A percentile compares a stretch with the other conserved stretches of the same genome.
Evolutionary conservation across 2,888 invertebrate genomes (phyloP).

Genomic region (Callinectes sapidus): DNA sequence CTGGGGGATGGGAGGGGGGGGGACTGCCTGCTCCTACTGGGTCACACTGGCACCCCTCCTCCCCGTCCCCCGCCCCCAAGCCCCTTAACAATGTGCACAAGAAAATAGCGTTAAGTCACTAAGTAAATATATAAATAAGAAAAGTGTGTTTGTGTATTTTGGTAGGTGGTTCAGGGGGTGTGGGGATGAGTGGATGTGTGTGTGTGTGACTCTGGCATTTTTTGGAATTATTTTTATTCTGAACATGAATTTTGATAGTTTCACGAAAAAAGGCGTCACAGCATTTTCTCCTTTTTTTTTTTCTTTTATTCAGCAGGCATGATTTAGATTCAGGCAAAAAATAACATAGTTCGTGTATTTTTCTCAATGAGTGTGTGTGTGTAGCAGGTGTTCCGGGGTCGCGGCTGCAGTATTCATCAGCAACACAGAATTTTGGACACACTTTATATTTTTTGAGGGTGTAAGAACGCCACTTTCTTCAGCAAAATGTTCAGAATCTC

Average conservation of each 20-base stretch:
- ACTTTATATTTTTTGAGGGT: neutral
- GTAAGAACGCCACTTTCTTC: neutral
- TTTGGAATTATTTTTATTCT: neutral
- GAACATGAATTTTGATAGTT: neutral
- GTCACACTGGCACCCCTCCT: neutral
- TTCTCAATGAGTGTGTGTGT: neutral
- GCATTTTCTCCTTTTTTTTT: neutral
- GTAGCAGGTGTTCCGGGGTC: neutral
- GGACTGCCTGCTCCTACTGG: neutral
- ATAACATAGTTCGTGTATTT: neutral
- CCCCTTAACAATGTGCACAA: neutral
- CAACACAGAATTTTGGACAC: neutral
- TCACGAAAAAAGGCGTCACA: neutral
- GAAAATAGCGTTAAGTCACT: neutral
- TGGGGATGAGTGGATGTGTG: neutral
- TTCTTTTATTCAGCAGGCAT: neutral
- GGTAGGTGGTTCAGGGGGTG: neutral
- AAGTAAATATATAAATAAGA: neutral
- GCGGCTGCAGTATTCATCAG: neutral
- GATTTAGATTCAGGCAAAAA: conserved; percentile 5
- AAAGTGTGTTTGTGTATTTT: neutral
- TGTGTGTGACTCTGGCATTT: neutral
- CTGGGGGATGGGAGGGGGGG: too few species aligned
- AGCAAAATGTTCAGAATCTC: neutral
- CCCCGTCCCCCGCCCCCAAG: neutral